Conservation (phyloP, 2,113 vertebrate genomes). For the Burhinus oedicnemus region DNA sequence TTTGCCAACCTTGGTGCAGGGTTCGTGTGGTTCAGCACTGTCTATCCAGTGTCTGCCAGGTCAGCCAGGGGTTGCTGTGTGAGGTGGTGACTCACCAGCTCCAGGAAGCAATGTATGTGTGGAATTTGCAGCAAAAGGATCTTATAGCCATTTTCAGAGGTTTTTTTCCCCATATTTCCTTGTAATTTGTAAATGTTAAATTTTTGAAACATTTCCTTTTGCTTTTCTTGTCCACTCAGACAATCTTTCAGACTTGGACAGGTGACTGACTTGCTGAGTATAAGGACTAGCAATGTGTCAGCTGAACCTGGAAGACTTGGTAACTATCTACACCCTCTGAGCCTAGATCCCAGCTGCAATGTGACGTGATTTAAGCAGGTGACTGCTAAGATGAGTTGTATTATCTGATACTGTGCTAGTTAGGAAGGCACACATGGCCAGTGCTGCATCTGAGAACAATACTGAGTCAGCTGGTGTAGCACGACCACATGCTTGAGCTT, state of each 20-base stretch:
- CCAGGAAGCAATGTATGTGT: background rate
- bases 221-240: background rate
- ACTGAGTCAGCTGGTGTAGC: background rate
- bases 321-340: background rate
- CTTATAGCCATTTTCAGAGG: background rate
- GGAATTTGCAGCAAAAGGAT: background rate
- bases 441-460: background rate
- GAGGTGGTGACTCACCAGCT: background rate
- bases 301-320: background rate
- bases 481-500: background rate
- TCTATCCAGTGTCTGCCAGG: background rate
- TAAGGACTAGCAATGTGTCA: background rate
- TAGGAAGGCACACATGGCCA: background rate
- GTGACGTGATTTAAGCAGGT: background rate
- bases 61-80: background rate
- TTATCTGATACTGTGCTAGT: background rate
- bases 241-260: background rate
- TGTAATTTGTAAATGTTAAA: background rate
- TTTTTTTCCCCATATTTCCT: accelerated
- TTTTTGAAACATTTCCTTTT: background rate
- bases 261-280: background rate
- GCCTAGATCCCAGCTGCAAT: background rate
- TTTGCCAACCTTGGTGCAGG: background rate
- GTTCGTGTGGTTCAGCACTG: background rate
- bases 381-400: background rate